A percentile compares a stretch with the other conserved stretches of the same genome.
These are phyloP conservation scores for Ischnus inquisitorius DNA, from an alignment of 2,888 invertebrate species.

Conservation along the genomic window DNA sequence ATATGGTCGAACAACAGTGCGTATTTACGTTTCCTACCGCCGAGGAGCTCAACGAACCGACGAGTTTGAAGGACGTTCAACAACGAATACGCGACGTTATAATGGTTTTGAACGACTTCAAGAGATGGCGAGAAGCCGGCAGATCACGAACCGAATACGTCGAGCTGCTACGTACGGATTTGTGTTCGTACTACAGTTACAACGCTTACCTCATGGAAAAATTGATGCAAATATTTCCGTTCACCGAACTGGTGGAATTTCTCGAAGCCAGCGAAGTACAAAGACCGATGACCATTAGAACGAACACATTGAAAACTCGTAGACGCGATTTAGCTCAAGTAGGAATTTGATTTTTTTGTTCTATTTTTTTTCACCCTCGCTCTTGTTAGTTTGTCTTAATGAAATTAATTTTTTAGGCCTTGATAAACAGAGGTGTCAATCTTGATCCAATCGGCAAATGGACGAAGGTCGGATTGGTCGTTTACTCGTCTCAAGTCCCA, in stretches of 20 bases:
- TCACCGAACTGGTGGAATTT: slow-evolving; percentile 95
- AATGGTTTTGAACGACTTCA: slow-evolving; percentile 93
- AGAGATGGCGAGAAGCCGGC: slow-evolving; percentile 88
- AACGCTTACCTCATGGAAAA: slow-evolving; percentile 98
- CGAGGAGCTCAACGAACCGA: slow-evolving; percentile 89
- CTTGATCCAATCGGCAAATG: slow-evolving; percentile 99
- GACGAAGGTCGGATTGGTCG: slow-evolving; percentile 98
- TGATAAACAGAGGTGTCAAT: slow-evolving; percentile 99
- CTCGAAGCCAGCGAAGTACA: slow-evolving; percentile 98
- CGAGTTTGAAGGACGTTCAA: slow-evolving; percentile 93
- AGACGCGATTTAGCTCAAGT: slow-evolving; percentile 96
- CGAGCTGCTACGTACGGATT: slow-evolving; percentile 92
- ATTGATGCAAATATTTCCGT: slow-evolving; percentile 95
- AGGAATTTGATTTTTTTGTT: slow-evolving; percentile 31
- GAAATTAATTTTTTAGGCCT: slow-evolving; percentile 86
- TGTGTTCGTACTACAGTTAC: slow-evolving; percentile 98
- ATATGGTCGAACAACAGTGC: slow-evolving; percentile 92
- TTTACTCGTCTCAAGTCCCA: slow-evolving; percentile 98
- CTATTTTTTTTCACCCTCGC: neutral
- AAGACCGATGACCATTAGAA: slow-evolving; percentile 97
- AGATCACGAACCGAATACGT: slow-evolving; percentile 93
- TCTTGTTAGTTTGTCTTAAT: neutral
- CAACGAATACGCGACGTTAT: slow-evolving; percentile 96
- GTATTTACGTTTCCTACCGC: slow-evolving; percentile 93
- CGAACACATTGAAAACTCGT: slow-evolving; percentile 97